phyloP scores from a whole-genome alignment of 2,797 vertebrate genomes.

The Peromyscus melanophrys region DNA sequence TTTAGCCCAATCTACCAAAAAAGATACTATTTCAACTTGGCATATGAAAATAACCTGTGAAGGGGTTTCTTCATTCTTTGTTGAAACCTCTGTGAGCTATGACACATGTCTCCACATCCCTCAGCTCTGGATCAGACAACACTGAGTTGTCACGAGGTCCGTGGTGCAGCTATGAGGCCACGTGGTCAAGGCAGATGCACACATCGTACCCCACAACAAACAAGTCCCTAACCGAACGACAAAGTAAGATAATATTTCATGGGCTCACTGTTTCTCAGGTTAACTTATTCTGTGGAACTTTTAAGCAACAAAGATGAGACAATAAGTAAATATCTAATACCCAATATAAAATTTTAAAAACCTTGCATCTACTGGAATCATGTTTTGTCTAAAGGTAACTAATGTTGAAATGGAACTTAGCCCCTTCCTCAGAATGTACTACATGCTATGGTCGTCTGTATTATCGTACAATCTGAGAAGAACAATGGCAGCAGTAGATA shows the following conservation, averaged over 20 bases:
- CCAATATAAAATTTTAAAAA: not conserved
- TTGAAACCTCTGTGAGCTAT: conserved; percentile 3
- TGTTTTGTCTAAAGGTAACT: conserved; percentile 50
- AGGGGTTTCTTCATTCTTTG: not conserved
- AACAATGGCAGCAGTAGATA: not conserved
- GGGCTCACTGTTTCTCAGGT: not conserved
- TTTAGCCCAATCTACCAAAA: not conserved
- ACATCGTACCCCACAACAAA: not conserved
- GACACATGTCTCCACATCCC: not conserved
- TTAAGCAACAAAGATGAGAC: conserved; percentile 5
- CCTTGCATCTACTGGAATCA: not conserved
- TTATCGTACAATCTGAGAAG: not conserved
- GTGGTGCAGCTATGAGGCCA: too few relatives aligned
- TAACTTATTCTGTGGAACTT: conserved; percentile 44
- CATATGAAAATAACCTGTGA: not conserved
- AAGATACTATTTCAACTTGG: conserved; percentile 20
- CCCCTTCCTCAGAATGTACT: not conserved
- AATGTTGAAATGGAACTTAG: conserved; percentile 10
- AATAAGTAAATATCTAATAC: not conserved
- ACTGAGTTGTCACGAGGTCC: not conserved
- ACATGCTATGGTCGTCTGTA: not conserved
- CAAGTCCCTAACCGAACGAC: not conserved
- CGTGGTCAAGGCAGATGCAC: not conserved
- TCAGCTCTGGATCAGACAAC: not conserved
- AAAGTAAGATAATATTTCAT: not conserved